Percentiles rank a stretch among this genome's conserved stretches.
Evolutionary conservation across 1,140 invertebrate genomes (phyloP).

Genomic region (Eriocheir sinensis): DNA sequence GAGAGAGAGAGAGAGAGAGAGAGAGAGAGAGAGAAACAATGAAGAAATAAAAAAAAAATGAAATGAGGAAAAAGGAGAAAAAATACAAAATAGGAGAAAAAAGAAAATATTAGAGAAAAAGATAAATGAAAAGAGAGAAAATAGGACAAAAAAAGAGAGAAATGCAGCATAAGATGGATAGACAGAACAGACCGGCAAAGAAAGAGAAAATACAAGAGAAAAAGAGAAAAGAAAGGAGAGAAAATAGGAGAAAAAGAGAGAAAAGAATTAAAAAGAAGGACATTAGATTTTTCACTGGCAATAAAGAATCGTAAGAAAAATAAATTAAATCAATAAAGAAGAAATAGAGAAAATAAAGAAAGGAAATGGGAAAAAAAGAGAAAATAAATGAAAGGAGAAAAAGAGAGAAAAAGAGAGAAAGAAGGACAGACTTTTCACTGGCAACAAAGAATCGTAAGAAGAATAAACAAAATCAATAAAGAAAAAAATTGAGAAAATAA

Average conservation of each 20-base stretch:
- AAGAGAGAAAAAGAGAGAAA: background rate
- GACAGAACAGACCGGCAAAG: background rate
- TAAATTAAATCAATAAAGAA: no score
- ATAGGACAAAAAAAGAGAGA: background rate
- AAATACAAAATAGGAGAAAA: background rate
- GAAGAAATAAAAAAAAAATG: background rate
- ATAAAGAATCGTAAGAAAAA: conserved; percentile 2
- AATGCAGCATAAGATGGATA: background rate
- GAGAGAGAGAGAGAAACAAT: conserved; percentile 12
- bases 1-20: background rate
- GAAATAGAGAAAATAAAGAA: background rate
- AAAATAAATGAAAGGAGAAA: background rate
- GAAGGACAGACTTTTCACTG: no score
- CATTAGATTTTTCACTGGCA: background rate
- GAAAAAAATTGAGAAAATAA: no score
- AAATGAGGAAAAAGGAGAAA: background rate
- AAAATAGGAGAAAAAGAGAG: background rate
- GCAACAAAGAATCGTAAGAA: no score
- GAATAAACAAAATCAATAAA: no score
- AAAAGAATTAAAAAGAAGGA: background rate
- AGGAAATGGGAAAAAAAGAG: background rate
- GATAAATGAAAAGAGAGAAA: background rate
- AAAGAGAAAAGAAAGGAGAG: conserved; percentile 24
- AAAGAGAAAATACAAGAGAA: background rate
- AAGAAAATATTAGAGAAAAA: background rate